phyloP scores from a whole-genome alignment of 2,797 vertebrate genomes.

The Octomys mimax region DNA sequence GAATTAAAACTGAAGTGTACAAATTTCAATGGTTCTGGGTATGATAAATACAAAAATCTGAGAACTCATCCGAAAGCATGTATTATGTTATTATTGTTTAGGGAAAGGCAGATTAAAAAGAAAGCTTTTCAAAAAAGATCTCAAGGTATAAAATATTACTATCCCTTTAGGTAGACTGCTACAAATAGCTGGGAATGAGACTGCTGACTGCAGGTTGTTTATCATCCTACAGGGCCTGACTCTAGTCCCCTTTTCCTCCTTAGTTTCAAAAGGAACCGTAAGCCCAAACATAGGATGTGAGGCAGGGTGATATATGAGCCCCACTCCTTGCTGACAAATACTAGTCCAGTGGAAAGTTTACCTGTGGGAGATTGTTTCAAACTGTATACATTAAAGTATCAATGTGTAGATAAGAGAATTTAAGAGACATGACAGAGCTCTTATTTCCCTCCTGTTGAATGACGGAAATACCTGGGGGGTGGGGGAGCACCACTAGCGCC shows the following conservation, averaged over 20 bases:
- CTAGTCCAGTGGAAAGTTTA: background rate
- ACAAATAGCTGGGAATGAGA: background rate
- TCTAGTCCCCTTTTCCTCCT: background rate
- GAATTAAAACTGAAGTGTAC: background rate
- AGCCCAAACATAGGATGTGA: background rate
- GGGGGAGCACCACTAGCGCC: fast-evolving
- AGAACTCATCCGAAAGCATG: background rate
- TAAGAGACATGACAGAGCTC: background rate
- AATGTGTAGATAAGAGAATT: background rate
- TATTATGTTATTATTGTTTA: slow-evolving; percentile 48
- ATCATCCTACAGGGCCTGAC: fast-evolving
- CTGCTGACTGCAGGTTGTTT: background rate
- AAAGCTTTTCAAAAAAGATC: background rate
- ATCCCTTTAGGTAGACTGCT: background rate
- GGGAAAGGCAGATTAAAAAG: background rate
- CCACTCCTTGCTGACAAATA: background rate
- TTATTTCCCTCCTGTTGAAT: background rate
- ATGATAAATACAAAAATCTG: background rate
- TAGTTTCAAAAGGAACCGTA: background rate
- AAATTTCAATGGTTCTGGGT: background rate
- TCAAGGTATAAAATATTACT: background rate
- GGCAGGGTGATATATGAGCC: background rate
- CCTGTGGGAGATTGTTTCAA: background rate
- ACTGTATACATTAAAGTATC: background rate
- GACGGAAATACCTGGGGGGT: background rate